Evolutionary conservation across 2,888 invertebrate species (phyloP), one percentile per base, ranked within the genome.

Genomic region (Venustoraphidia nigricollis): DNA sequence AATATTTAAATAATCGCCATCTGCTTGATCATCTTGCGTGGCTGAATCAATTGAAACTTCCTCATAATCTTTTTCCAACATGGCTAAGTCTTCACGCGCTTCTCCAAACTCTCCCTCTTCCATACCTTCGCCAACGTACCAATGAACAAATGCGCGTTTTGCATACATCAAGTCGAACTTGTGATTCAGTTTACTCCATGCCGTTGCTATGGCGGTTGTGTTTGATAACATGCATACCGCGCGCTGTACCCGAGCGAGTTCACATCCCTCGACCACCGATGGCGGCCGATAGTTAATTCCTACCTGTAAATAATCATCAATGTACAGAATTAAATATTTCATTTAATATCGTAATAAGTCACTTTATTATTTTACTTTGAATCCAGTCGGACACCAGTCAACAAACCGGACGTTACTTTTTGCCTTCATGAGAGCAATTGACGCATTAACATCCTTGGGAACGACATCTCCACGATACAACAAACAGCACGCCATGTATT

Each of bases 151-250:
- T 45, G 95, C 95, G 52, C 88, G 72, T 70, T 92, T 92, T 54
- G 85, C 81, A 69, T 83, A 93, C 90, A 93, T 91, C 60, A 94
- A 75, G 69, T 95, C 94, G 66, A 94, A 93, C 69, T 95, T 96
- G 68, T 83, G 84, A 69, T 92, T 85, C 50, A 95, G 76, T 61
- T 89, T 85, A 54, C 83, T 81, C 84, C 91, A 93, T 45, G 91
- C 91, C 60, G 88, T 83, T 10, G 84, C 82, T 60, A 92, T 90
- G 56, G 91, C 90, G 13, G 91, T 94, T 8, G 92, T 93, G 68
- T 94, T 94, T 61, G 77, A 89, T 62, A 79, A 71, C 85, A 93
- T 91, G 61, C 91, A 93, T 34, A 89, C 88, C 37, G 92, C 91
- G 53, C 92, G 77, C 57, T 85, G 81, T 46, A 89, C 85, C 61